Percentiles rank a stretch among this genome's conserved stretches.
Evolutionary conservation across 2,797 vertebrate genomes (phyloP).

Genomic region (Pseudopleuronectes americanus): DNA sequence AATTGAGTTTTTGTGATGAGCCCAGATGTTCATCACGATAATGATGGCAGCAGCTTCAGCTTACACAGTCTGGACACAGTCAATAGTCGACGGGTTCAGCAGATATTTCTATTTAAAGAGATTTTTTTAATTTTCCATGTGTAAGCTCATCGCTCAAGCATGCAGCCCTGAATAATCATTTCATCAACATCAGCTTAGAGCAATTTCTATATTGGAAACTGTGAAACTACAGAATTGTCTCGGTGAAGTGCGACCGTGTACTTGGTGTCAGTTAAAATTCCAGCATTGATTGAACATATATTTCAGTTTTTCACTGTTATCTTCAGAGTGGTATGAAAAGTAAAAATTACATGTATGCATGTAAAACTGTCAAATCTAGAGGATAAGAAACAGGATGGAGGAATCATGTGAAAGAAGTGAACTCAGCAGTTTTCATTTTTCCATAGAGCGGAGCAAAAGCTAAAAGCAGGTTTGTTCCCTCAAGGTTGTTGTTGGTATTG

Average conservation of each 20-base stretch:
- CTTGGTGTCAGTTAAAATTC: constrained; percentile 26
- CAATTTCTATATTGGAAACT: constrained; percentile 21
- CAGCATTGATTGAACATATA: constrained; percentile 3
- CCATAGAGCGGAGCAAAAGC: no score
- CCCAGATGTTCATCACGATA: neutral
- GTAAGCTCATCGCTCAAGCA: constrained; percentile 27
- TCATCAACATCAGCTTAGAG: constrained; percentile 25
- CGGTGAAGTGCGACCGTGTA: constrained; percentile 13
- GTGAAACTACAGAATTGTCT: constrained; percentile 17
- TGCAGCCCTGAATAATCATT: constrained; percentile 28
- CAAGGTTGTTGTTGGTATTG: neutral
- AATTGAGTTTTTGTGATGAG: constrained; percentile 21
- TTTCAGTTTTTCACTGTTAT: constrained; percentile 3
- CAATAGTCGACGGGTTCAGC: neutral
- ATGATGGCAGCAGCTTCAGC: constrained; percentile 14
- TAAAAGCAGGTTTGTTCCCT: neutral
- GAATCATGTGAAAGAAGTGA: neutral
- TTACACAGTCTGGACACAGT: constrained; percentile 1
- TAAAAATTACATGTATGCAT: constrained; percentile 5
- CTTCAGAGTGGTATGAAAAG: constrained; percentile 3
- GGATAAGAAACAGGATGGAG: neutral
- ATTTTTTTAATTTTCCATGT: neutral
- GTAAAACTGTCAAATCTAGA: neutral
- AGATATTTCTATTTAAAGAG: constrained; percentile 11
- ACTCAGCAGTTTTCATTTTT: neutral